Evolutionary conservation across 2,888 invertebrate genomes (phyloP).

Genomic region (Nudaria mundana): DNA sequence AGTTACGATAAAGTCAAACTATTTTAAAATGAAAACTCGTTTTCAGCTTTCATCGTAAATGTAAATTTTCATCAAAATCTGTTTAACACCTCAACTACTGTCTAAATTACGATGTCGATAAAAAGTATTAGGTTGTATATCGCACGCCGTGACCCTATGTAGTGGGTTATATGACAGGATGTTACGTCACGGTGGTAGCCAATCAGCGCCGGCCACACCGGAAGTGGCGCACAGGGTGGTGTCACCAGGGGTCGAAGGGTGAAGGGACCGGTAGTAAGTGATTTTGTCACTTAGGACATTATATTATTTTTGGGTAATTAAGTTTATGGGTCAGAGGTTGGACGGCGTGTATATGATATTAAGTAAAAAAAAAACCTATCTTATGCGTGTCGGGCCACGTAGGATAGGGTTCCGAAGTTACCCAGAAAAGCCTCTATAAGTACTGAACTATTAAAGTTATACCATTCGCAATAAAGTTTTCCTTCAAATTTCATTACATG

Average conservation of each 20-base stretch:
- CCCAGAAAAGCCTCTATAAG: no score
- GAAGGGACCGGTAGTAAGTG: slow-evolving; percentile 29
- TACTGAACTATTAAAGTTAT: no score
- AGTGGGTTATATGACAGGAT: slow-evolving; percentile 26
- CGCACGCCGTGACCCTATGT: slow-evolving; percentile 20
- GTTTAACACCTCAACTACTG: slow-evolving; percentile 1
- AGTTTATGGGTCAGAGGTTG: slow-evolving; percentile 11
- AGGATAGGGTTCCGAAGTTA: no score
- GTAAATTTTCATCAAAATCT: slow-evolving; percentile 1
- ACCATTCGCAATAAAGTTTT: no score
- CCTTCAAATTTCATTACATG: no score
- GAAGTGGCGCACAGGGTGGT: slow-evolving; percentile 34
- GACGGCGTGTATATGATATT: no score
- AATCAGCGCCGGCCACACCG: slow-evolving; percentile 28
- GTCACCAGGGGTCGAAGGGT: slow-evolving; percentile 24
- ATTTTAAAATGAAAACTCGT: no score
- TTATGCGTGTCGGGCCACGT: no score
- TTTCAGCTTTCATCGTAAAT: no score
- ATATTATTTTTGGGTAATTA: slow-evolving; percentile 30
- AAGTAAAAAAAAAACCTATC: no score
- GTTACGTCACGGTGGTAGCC: slow-evolving; percentile 25
- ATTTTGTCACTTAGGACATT: slow-evolving; percentile 31
- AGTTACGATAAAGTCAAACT: no score
- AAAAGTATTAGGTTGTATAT: slow-evolving; percentile 20
- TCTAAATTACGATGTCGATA: slow-evolving; percentile 10